Percentiles rank a stretch among this genome's conserved stretches.
These are phyloP conservation scores for Neoscelio sp. DNA, from an alignment of 2,888 invertebrate species.

Conservation along the genomic window DNA sequence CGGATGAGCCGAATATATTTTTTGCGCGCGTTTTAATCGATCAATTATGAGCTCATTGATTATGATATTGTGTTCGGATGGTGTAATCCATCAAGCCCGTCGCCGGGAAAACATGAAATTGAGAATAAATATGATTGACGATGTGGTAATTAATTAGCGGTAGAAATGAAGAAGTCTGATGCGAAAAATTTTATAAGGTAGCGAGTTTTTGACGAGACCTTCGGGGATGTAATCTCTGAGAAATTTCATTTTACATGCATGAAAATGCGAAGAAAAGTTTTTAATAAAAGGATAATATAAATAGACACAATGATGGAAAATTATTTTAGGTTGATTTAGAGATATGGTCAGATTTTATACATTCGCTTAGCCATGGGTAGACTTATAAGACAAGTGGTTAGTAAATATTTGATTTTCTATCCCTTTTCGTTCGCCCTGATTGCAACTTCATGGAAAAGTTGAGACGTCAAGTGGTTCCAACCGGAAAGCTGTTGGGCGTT, in stretches of 20 bases:
- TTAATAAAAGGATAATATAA: no score
- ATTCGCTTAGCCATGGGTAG: conserved; percentile 29
- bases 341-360: conserved; percentile 33
- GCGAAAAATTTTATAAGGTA: conserved; percentile 19
- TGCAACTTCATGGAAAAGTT: conserved; percentile 69
- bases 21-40: conserved; percentile 38
- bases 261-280: no score
- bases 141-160: conserved; percentile 26
- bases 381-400: conserved; percentile 73
- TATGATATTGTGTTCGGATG: conserved; percentile 36
- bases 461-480: conserved; percentile 62
- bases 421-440: conserved; percentile 67
- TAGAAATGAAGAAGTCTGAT: no score
- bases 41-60: conserved; percentile 48
- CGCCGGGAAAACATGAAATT: background rate
- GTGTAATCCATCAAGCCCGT: conserved; percentile 34
- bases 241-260: no score
- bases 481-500: conserved; percentile 59
- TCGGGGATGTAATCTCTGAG: no score
- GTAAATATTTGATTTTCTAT: conserved; percentile 78
- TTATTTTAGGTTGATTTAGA: conserved; percentile 37
- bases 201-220: background rate
- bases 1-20: conserved; percentile 16
- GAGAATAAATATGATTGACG: conserved; percentile 37
- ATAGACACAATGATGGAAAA: no score